Evolutionary conservation across 2,113 vertebrate genomes (phyloP).

Genomic region (Scortum barcoo): DNA sequence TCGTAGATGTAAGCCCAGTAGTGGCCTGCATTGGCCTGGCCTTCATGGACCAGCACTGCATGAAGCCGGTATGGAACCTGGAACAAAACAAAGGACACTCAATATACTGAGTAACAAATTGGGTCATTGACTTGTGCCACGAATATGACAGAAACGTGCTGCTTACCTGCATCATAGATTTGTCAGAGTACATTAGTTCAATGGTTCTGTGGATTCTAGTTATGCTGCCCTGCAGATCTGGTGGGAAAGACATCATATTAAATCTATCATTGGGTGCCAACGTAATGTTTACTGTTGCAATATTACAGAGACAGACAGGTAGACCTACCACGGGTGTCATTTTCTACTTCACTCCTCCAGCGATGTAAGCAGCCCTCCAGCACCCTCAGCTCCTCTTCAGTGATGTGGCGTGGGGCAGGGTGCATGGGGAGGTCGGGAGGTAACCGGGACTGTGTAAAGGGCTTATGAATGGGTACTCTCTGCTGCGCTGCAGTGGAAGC

Average conservation of each 20-base stretch:
- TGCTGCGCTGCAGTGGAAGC: slow-evolving; percentile 83
- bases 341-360: slow-evolving; percentile 98
- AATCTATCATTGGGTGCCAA: background rate
- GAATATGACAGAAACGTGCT: background rate
- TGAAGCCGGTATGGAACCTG: slow-evolving; percentile 98
- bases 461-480: slow-evolving; percentile 93
- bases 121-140: background rate
- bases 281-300: background rate
- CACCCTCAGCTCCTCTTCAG: slow-evolving; percentile 94
- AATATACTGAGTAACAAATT: background rate
- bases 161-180: slow-evolving; percentile 96
- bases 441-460: slow-evolving; percentile 96
- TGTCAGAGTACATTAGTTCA: slow-evolving; percentile 98
- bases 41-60: slow-evolving; percentile 97
- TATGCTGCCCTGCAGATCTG: slow-evolving; percentile 98
- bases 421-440: slow-evolving; percentile 96
- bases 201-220: slow-evolving; percentile 97
- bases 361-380: slow-evolving; percentile 96
- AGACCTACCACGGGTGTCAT: slow-evolving; percentile 91
- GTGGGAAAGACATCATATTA: slow-evolving; percentile 6
- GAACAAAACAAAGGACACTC: background rate
- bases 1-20: slow-evolving; percentile 99
- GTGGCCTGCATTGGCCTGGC: slow-evolving; percentile 97
- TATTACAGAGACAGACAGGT: background rate
- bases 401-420: slow-evolving; percentile 95